Evolutionary conservation across 2,888 invertebrate species (phyloP).

Genomic region (Archips xylosteana): DNA sequence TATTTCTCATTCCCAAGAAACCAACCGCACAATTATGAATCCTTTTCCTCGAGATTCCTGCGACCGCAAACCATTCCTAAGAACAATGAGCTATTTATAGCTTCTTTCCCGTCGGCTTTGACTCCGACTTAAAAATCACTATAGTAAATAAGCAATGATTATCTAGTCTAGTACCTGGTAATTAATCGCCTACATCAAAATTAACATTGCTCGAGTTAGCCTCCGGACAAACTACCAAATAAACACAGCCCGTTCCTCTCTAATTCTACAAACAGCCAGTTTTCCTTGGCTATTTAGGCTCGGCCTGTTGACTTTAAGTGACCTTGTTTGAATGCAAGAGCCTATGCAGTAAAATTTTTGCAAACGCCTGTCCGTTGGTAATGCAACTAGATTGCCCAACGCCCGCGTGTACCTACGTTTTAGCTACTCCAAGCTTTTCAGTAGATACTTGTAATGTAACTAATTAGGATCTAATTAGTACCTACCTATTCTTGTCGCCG

Average conservation of each 20-base stretch:
- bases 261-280: slow-evolving; percentile 49
- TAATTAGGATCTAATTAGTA: not conserved
- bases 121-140: not conserved
- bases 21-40: slow-evolving; percentile 30
- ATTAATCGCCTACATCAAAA: slow-evolving; percentile 39
- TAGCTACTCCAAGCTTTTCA: not conserved
- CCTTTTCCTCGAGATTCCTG: slow-evolving; percentile 22
- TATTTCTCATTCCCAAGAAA: slow-evolving; percentile 27
- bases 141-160: not conserved
- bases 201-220: slow-evolving; percentile 43
- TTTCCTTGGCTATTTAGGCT: slow-evolving; percentile 57
- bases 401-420: slow-evolving; percentile 18
- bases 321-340: slow-evolving; percentile 48
- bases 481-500: not conserved
- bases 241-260: slow-evolving; percentile 43
- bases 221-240: slow-evolving; percentile 33
- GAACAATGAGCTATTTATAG: slow-evolving; percentile 24
- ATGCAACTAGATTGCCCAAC: slow-evolving; percentile 36
- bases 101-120: slow-evolving; percentile 1
- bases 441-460: not conserved
- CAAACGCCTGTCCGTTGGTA: slow-evolving; percentile 32
- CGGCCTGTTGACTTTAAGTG: slow-evolving; percentile 50
- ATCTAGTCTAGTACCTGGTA: slow-evolving; percentile 4
- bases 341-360: slow-evolving; percentile 43
- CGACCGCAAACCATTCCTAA: slow-evolving; percentile 31